Evolutionary conservation across 2,888 invertebrate species (phyloP), one percentile per base, ranked within the genome.

Genomic region (Orchesellides sinensis): DNA sequence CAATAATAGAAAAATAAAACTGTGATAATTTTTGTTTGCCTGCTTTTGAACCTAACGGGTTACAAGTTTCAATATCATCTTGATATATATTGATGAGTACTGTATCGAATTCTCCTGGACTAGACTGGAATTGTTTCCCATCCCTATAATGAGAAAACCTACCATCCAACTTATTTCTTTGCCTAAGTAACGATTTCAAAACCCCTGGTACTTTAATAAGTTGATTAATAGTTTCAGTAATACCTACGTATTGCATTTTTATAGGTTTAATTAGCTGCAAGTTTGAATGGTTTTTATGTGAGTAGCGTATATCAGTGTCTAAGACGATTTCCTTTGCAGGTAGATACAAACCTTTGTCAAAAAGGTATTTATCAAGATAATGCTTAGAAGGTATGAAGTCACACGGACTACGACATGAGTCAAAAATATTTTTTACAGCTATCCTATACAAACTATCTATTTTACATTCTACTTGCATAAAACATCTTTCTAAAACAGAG

Each of bases 1-100:
- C 25, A 29, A 59, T 0, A n/a, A 59, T n/a, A 1, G 59, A 59
- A 2, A 59, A 59, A 29, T 23, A 59, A 59, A 40, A 40, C 14
- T 40, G 10, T n/a, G 59, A 27, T 27, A 59, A 14, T n/a, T 59
- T 59, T 5, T 59, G 59, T n/a, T 59, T 59, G 3, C 59, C 59
- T n/a, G n/a, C 17, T 59, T 59, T 59, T 29, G 82, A 70, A 17
- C 82, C 82, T 6, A 82, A 27, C 0, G 75, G 54, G 27, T 82
- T 82, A 61, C 68, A 66, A 14, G 65, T 61, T 52, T 82, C 82
- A 2, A 68, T 40, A 25, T 82, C 82, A 27, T 82, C 82, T 27
- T 75, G 75, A 54, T 82, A 82, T 10, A 82, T 35, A 25, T 69
- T 25, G 14, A 77, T 17, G 3, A 77, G 25, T 0, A 77, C 14